Evolutionary conservation across 2,888 invertebrate species (phyloP).

Genomic region (Phortica okadai): DNA sequence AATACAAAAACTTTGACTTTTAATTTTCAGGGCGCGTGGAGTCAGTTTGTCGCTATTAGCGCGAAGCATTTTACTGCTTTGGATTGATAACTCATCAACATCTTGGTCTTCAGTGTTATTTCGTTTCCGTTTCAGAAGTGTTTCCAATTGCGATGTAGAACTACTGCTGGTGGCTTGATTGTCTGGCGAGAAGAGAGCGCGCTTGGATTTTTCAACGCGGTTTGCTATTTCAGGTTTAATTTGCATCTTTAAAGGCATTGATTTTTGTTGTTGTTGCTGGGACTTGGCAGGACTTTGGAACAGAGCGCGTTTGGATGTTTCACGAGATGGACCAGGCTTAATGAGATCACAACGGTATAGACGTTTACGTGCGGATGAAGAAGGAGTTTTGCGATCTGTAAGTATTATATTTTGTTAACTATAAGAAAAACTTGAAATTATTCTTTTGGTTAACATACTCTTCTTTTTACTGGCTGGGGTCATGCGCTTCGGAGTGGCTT

Average conservation of each 20-base stretch:
- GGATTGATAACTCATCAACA: slow-evolving; percentile 57
- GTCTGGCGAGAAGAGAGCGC: slow-evolving; percentile 82
- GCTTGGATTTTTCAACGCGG: slow-evolving; percentile 80
- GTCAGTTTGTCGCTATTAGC: slow-evolving; percentile 57
- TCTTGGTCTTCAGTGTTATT: slow-evolving; percentile 62
- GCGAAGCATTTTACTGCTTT: slow-evolving; percentile 65
- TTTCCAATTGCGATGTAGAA: slow-evolving; percentile 56
- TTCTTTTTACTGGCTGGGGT: slow-evolving; percentile 79
- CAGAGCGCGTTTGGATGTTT: slow-evolving; percentile 83
- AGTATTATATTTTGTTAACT: neutral
- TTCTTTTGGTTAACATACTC: slow-evolving; percentile 49
- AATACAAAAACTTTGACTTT: slow-evolving; percentile 76
- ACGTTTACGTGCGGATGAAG: slow-evolving; percentile 72
- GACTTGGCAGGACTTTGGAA: slow-evolving; percentile 84
- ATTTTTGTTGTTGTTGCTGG: slow-evolving; percentile 73
- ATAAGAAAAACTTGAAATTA: neutral
- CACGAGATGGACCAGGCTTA: slow-evolving; percentile 76
- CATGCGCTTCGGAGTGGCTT: slow-evolving; percentile 77
- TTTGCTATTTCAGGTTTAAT: slow-evolving; percentile 77
- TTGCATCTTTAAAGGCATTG: slow-evolving; percentile 60
- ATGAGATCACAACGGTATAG: slow-evolving; percentile 63
- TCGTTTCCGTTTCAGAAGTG: slow-evolving; percentile 72
- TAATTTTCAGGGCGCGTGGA: slow-evolving; percentile 73
- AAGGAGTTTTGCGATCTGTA: slow-evolving; percentile 71
- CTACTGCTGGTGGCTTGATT: slow-evolving; percentile 57